Percentiles rank a stretch among this genome's conserved stretches.
Conservation (phyloP, 2,113 vertebrate species). For the Anguilla japonica region DNA sequence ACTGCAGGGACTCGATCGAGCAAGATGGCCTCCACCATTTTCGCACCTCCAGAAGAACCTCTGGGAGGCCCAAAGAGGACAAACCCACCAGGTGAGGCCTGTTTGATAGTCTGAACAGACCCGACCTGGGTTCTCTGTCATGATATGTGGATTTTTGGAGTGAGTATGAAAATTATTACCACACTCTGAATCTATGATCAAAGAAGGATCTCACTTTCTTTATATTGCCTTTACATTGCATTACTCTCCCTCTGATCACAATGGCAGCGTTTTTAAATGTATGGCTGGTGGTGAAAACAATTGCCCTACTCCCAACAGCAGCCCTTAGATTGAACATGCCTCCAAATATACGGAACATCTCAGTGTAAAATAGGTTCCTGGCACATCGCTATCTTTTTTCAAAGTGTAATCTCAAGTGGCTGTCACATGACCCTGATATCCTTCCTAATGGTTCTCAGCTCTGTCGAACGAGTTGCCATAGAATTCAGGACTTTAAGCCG, state of each 20-base stretch:
- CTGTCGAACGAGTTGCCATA: too few relatives aligned
- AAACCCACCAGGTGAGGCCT: conserved; percentile 86
- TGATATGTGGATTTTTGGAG: not conserved
- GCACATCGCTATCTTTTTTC: not conserved
- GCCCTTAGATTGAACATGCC: not conserved
- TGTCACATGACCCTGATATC: not conserved
- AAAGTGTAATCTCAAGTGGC: not conserved
- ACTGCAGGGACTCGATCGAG: conserved; percentile 69
- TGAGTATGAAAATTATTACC: conserved; percentile 26
- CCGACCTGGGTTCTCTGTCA: not conserved
- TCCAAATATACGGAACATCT: not conserved
- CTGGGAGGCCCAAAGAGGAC: conserved; percentile 77
- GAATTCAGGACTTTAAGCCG: not conserved
- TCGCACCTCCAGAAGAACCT: conserved; percentile 76
- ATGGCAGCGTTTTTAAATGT: not conserved
- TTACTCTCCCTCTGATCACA: not conserved
- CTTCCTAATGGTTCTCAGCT: not conserved
- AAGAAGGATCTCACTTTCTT: not conserved
- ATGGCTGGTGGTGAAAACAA: not conserved
- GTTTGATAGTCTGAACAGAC: not conserved
- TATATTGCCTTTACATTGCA: not conserved
- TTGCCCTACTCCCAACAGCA: not conserved
- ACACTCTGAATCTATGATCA: conserved; percentile 14
- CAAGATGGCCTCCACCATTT: conserved; percentile 88
- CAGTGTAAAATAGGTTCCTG: not conserved